Percentiles rank a stretch among this genome's conserved stretches.
These are phyloP conservation scores for Huso huso DNA, from an alignment of 2,797 vertebrate species.

Conservation along the genomic window DNA sequence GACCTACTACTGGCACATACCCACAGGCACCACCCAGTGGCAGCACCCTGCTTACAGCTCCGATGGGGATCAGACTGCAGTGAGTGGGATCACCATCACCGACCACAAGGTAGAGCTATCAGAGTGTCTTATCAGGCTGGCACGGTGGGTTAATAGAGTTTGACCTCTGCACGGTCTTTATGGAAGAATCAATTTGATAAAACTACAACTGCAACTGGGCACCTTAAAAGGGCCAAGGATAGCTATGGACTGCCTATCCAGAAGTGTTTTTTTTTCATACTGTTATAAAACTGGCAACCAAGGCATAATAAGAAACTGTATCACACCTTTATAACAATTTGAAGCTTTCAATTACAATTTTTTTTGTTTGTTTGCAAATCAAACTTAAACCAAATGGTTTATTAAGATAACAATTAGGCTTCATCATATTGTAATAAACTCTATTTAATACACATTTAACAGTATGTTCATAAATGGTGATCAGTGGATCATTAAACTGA, in stretches of 20 bases:
- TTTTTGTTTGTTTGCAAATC: background rate
- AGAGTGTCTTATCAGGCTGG: background rate
- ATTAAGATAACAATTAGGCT: background rate
- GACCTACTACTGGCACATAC: constrained; percentile 93
- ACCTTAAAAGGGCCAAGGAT: too few species aligned
- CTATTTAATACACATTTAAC: background rate
- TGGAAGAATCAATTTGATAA: too few species aligned
- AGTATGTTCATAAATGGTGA: too few species aligned
- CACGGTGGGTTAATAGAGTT: background rate
- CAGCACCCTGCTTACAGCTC: constrained; percentile 66
- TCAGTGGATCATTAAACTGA: too few species aligned
- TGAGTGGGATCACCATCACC: constrained; percentile 35
- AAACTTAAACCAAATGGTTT: background rate
- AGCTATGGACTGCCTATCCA: too few species aligned
- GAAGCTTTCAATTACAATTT: background rate
- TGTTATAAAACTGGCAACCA: constrained; percentile 23
- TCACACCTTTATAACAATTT: too few species aligned
- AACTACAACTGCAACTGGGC: too few species aligned
- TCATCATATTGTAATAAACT: background rate
- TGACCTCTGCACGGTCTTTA: too few species aligned
- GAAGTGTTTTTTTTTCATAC: constrained; percentile 17
- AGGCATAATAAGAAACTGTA: background rate
- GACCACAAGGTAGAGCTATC: constrained; percentile 51
- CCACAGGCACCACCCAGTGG: constrained; percentile 88
- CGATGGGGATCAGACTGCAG: constrained; percentile 24